Evolutionary conservation across 2,888 invertebrate species (phyloP).

Genomic region (Antheraea yamamai): DNA sequence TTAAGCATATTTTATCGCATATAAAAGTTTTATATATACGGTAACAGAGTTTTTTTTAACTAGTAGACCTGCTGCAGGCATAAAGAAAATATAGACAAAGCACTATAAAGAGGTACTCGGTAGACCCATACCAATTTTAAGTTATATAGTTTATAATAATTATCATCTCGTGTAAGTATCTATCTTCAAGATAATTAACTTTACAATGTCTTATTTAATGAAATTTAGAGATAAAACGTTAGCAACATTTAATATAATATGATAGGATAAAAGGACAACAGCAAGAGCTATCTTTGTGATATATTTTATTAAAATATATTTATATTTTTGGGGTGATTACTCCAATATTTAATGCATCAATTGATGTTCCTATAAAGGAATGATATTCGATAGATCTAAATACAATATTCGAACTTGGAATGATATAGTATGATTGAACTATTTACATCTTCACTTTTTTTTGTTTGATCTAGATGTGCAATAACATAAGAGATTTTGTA

Average conservation of each 20-base stretch:
- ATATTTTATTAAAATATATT: no score
- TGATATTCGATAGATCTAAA: no score
- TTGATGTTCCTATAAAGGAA: no score
- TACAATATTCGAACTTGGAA: no score
- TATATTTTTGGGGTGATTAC: no score
- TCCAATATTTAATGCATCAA: no score
- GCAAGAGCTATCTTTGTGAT: no score
- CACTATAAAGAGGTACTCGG: background rate
- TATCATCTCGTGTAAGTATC: background rate
- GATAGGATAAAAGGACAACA: no score
- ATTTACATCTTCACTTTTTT: no score
- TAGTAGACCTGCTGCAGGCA: background rate
- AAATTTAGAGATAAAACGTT: background rate
- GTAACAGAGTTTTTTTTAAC: conserved; percentile 34
- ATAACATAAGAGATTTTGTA: no score
- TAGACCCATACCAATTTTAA: background rate
- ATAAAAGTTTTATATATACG: conserved; percentile 30
- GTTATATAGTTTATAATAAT: background rate
- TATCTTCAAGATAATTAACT: background rate
- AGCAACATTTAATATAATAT: background rate
- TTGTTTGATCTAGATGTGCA: no score
- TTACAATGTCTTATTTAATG: background rate
- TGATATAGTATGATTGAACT: no score
- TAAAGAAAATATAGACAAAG: background rate
- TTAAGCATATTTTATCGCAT: conserved; percentile 37